Evolutionary conservation across 2,888 invertebrate genomes (phyloP), one percentile per base, ranked within the genome.

Genomic region (Cataglyphis cursor): DNA sequence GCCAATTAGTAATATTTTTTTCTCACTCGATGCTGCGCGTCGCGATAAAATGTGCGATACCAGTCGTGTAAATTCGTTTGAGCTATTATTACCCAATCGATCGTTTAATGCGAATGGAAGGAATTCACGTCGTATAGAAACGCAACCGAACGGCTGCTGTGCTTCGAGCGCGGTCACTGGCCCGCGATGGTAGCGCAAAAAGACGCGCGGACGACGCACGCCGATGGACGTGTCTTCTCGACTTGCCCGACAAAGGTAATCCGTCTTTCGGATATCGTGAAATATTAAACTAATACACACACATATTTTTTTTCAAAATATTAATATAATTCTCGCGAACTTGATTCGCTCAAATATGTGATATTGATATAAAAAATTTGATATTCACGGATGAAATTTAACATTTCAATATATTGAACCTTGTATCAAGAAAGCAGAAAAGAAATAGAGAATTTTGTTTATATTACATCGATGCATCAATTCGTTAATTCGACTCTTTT

Each of bases 121-220:
- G n/a, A 48, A 75, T 72, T 81, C 57, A 66, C 64, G 54, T 88
- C 74, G 83, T 74, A 68, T 83, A 85, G 78, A 81, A 87, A 86
- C 86, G 84, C 84, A 81, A 86, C 84, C 88, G 88, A 81, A 88
- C 82, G 83, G 83, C 78, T 83, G 72, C 65, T 82, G 88, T 88
- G 88, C 88, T 88, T 88, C 86, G 73, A 86, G 81, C 81, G 88
- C 83, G 84, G 41, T 88, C 84, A 78, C 80, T 80, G 78, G 78
- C 66, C 68, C 86, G 83, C 84, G 57, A 83, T 85, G 65, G 57
- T 66, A 21, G 81, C 88, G 86, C 80, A 66, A 85, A 62, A 85
- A 87, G 82, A 65, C 72, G 31, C 75, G 59, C 61, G 74, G 21
- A 64, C 78, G 28, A 57, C 76, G 80, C 61, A 28, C 74, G 82